phyloP scores from a whole-genome alignment of 2,797 vertebrate species.

The Odontamblyopus rebecca region DNA sequence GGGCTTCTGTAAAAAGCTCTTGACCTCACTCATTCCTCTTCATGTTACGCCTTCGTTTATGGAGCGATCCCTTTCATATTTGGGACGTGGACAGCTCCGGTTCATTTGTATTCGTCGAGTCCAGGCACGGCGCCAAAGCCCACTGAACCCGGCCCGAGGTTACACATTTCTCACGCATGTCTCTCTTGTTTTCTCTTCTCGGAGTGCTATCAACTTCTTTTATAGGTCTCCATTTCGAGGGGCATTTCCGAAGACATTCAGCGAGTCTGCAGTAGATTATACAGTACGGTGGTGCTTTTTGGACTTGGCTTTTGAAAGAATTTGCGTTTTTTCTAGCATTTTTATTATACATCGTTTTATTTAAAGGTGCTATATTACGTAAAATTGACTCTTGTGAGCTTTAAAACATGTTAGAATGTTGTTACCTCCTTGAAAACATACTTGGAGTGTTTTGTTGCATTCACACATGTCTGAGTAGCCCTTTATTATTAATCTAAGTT shows the following conservation, averaged over 20 bases:
- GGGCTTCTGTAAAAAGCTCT: neutral
- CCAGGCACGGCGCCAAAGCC: conserved; percentile 81
- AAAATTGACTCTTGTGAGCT: no score
- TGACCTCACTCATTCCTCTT: neutral
- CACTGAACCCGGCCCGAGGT: conserved; percentile 82
- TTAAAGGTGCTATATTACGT: no score
- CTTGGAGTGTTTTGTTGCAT: no score
- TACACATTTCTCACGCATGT: conserved; percentile 85
- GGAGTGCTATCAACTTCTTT: conserved; percentile 9
- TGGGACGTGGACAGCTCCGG: conserved; percentile 32
- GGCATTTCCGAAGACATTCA: conserved; percentile 19
- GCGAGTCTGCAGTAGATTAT: neutral
- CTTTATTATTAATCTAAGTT: no score
- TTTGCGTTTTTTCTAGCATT: no score
- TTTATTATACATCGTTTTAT: no score
- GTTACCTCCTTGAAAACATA: no score
- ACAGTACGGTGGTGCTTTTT: no score
- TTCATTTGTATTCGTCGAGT: conserved; percentile 58
- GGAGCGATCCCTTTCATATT: conserved; percentile 19
- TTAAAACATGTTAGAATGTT: no score
- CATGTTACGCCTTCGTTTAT: conserved; percentile 29
- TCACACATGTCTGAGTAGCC: no score
- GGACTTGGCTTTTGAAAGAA: no score
- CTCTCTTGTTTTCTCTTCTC: conserved; percentile 42
- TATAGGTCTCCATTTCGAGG: conserved; percentile 8